phyloP scores from a whole-genome alignment of 2,113 vertebrate species.

The Caretta caretta region DNA sequence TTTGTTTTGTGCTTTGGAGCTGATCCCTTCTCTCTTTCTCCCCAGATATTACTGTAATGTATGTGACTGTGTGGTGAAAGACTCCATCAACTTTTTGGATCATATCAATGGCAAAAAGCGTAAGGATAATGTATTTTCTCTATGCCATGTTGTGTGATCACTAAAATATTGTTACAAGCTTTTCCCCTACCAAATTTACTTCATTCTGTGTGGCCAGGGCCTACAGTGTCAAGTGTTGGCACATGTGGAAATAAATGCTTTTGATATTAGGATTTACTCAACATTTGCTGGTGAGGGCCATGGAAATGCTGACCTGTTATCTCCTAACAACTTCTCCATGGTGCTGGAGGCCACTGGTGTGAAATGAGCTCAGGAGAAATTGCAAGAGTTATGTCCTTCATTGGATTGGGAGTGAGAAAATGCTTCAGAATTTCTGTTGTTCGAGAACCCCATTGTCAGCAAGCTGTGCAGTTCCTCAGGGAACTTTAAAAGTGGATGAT shows the following conservation, averaged over 20 bases:
- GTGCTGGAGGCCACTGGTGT: not conserved
- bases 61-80: conserved; percentile 99
- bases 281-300: not conserved
- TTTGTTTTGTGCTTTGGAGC: not conserved
- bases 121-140: conserved; percentile 77
- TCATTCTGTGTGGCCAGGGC: not conserved
- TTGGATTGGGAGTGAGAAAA: accelerated
- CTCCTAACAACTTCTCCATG: not conserved
- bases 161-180: not conserved
- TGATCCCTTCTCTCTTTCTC: conserved; percentile 15
- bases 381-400: not conserved
- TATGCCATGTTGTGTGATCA: not conserved
- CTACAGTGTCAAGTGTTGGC: not conserved
- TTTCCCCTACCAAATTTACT: not conserved
- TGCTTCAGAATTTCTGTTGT: accelerated
- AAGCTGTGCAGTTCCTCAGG: not conserved
- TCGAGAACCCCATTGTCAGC: accelerated
- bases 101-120: conserved; percentile 99
- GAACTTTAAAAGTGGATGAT: not conserved
- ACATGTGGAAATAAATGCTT: accelerated
- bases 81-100: conserved; percentile 99
- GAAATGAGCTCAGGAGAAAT: not conserved
- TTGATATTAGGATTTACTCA: not conserved
- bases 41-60: conserved; percentile 97
- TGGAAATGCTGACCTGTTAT: not conserved